Percentiles rank a stretch among this genome's conserved stretches.
Conservation (phyloP, 2,888 invertebrate genomes). For the Drosophila helvetica region DNA sequence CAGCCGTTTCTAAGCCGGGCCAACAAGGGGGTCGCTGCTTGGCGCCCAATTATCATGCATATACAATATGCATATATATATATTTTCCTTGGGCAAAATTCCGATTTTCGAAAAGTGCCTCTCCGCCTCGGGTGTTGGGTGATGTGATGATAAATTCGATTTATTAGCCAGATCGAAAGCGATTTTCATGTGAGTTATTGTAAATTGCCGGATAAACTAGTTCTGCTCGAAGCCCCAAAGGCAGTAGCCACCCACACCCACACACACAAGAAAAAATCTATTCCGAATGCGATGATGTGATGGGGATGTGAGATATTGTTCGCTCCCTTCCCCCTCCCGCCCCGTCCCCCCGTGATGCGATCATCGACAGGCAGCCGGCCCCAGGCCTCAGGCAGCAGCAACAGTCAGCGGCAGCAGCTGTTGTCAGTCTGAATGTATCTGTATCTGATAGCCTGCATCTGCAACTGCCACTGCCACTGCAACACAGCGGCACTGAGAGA, state of each 20-base stretch:
- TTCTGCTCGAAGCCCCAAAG: conserved; percentile 49
- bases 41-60: conserved; percentile 42
- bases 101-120: conserved; percentile 51
- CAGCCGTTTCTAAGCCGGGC: neutral
- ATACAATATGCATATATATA: conserved; percentile 13
- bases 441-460: conserved; percentile 46
- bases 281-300: conserved; percentile 48
- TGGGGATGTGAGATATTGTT: conserved; percentile 37
- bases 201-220: conserved; percentile 60
- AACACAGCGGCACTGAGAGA: conserved; percentile 25
- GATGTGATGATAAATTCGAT: conserved; percentile 60
- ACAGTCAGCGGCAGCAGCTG: conserved; percentile 18
- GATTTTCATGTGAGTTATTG: conserved; percentile 53
- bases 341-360: conserved; percentile 36
- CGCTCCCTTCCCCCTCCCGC: conserved; percentile 5
- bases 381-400: conserved; percentile 8
- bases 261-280: conserved; percentile 15
- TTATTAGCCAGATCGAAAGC: conserved; percentile 60
- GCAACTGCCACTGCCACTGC: conserved; percentile 31
- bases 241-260: conserved; percentile 44
- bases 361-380: conserved; percentile 34
- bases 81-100: conserved; percentile 10
- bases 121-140: conserved; percentile 18
- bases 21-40: conserved; percentile 2
- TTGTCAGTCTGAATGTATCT: conserved; percentile 40